Conservation (phyloP, 2,888 invertebrate genomes). For the Amphipoea oculea region DNA sequence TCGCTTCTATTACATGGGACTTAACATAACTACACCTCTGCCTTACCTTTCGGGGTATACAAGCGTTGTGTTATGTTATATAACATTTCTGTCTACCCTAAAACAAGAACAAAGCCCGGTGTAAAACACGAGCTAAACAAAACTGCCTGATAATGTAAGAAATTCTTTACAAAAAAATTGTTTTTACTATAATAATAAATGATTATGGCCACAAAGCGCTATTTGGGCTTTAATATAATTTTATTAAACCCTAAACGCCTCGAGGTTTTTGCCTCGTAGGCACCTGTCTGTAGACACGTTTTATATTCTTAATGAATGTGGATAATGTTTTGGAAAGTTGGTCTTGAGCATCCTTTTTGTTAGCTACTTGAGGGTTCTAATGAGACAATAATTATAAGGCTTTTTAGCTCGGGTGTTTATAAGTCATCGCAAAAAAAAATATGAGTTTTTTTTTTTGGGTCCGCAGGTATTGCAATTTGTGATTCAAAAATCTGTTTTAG, state of each 20-base stretch:
- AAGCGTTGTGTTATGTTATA: background rate
- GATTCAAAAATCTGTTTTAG: background rate
- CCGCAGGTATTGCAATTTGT: background rate
- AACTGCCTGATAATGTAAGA: slow-evolving; percentile 38
- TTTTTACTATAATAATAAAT: slow-evolving; percentile 51
- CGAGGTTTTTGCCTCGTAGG: slow-evolving; percentile 37
- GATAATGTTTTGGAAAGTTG: slow-evolving; percentile 60
- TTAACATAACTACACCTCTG: background rate
- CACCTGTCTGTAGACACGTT: slow-evolving; percentile 45
- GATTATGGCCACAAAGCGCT: slow-evolving; percentile 40
- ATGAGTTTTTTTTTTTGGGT: background rate
- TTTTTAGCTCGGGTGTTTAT: background rate
- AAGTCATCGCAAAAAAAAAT: background rate
- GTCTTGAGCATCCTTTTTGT: slow-evolving; percentile 34
- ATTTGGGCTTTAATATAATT: slow-evolving; percentile 50
- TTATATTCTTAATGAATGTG: slow-evolving; percentile 61
- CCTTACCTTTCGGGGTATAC: too few species aligned
- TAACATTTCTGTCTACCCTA: background rate
- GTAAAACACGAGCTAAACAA: slow-evolving; percentile 29
- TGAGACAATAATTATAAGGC: background rate
- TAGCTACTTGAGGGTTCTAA: slow-evolving; percentile 15
- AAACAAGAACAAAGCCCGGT: slow-evolving; percentile 16
- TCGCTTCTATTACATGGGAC: too few species aligned
- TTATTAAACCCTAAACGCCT: slow-evolving; percentile 59
- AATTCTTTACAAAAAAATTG: slow-evolving; percentile 51